These are phyloP conservation scores for Mormyrus hasselquistii DNA, from an alignment of 2,797 vertebrate genomes.

Conservation along the genomic window DNA sequence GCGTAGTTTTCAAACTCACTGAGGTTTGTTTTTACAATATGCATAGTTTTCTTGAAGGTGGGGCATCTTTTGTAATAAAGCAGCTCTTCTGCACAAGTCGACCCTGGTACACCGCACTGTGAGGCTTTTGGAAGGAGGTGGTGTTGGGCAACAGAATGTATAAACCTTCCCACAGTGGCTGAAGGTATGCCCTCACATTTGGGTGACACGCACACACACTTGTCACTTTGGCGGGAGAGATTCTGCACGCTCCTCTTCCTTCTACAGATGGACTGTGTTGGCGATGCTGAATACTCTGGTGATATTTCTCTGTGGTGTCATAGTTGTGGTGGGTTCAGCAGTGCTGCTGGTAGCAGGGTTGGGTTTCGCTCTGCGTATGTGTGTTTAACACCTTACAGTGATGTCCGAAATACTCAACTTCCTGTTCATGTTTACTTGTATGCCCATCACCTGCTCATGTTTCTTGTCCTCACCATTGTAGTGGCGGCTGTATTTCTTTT, in stretches of 20 bases:
- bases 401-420: background rate
- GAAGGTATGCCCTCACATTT: background rate
- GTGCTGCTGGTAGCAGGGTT: background rate
- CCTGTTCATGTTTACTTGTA: background rate
- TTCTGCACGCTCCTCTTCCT: background rate
- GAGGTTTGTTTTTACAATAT: background rate
- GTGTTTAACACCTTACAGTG: background rate
- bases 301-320: background rate
- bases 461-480: background rate
- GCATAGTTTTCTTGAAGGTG: background rate
- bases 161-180: background rate
- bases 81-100: background rate
- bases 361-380: background rate
- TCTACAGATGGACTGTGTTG: background rate
- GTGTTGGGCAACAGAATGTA: background rate
- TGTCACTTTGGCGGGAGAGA: conserved; percentile 9
- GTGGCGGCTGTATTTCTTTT: background rate
- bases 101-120: background rate
- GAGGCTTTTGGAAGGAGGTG: background rate
- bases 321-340: background rate
- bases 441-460: background rate
- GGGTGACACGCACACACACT: background rate
- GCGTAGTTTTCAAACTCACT: background rate
- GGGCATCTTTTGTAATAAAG: background rate
- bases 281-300: background rate